Evolutionary conservation across 1,140 invertebrate species (phyloP).

Genomic region (Drosophila subpulchrella): DNA sequence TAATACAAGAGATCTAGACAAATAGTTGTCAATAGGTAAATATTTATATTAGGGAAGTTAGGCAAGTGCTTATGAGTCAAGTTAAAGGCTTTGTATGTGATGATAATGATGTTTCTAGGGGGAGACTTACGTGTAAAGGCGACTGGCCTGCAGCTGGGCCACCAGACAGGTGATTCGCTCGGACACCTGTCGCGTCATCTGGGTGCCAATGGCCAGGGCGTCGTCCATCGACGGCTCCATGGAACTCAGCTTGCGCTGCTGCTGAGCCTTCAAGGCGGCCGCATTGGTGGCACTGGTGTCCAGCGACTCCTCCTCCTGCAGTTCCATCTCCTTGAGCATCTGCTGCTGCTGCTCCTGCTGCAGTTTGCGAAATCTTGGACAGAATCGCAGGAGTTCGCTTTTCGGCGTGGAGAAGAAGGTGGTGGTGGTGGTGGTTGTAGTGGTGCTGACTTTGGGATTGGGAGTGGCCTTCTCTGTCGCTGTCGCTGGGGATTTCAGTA

Average conservation of each 20-base stretch:
- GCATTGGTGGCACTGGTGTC: neutral
- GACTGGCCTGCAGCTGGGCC: constrained; percentile 66
- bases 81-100: no score
- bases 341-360: constrained; percentile 43
- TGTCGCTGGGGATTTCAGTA: neutral
- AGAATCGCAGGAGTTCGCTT: constrained; percentile 53
- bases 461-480: neutral
- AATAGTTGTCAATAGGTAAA: neutral
- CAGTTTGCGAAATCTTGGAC: constrained; percentile 63
- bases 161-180: constrained; percentile 63
- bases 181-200: constrained; percentile 72
- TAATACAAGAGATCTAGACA: no score
- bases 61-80: neutral
- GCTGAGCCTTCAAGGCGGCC: constrained; percentile 52
- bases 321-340: constrained; percentile 17
- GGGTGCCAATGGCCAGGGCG: constrained; percentile 75
- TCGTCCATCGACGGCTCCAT: constrained; percentile 79
- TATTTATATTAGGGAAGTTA: neutral
- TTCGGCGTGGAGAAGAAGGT: neutral
- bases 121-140: constrained; percentile 71
- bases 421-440: neutral
- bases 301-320: constrained; percentile 23
- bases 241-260: constrained; percentile 68
- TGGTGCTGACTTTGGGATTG: constrained; percentile 18
- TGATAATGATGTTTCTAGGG: neutral